Percentiles rank a stretch among this genome's conserved stretches.
Evolutionary conservation across 2,797 vertebrate genomes (phyloP).

Genomic region (Cichlasoma orientale): DNA sequence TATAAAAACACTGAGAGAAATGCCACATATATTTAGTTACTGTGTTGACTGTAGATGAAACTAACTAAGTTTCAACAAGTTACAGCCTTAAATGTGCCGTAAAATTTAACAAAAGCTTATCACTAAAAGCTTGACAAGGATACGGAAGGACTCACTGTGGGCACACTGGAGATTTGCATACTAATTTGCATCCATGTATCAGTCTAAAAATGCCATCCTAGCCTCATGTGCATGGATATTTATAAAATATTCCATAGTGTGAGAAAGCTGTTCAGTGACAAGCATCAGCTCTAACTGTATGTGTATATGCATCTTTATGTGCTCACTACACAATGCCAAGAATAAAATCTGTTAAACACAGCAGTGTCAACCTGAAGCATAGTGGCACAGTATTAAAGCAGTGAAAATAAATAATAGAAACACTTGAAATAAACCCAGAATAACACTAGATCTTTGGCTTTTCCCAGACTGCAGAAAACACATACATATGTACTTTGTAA

Average conservation of each 20-base stretch:
- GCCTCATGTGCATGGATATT: not conserved
- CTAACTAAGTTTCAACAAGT: not conserved
- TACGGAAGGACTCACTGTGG: not conserved
- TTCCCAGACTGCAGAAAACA: not conserved
- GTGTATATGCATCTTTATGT: not conserved
- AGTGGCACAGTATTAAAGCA: slow-evolving; percentile 1
- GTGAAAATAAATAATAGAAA: slow-evolving; percentile 21
- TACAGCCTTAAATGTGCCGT: not conserved
- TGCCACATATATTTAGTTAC: not conserved
- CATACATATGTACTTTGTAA: slow-evolving; percentile 6
- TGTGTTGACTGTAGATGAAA: not conserved
- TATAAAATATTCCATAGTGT: not conserved
- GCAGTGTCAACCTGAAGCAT: slow-evolving; percentile 6
- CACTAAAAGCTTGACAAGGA: not conserved
- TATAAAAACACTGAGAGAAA: not conserved
- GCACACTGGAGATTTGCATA: not conserved
- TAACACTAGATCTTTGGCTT: not conserved
- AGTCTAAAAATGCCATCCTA: not conserved
- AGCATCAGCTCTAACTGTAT: not conserved
- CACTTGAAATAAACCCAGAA: slow-evolving; percentile 19
- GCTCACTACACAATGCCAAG: not conserved
- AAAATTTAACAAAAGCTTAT: not conserved
- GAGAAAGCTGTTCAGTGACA: not conserved
- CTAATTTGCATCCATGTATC: not conserved
- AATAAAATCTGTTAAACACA: slow-evolving; percentile 2